These are phyloP conservation scores for Callithrix jacchus DNA, from an alignment of 2,113 vertebrate species.

Conservation along the genomic window DNA sequence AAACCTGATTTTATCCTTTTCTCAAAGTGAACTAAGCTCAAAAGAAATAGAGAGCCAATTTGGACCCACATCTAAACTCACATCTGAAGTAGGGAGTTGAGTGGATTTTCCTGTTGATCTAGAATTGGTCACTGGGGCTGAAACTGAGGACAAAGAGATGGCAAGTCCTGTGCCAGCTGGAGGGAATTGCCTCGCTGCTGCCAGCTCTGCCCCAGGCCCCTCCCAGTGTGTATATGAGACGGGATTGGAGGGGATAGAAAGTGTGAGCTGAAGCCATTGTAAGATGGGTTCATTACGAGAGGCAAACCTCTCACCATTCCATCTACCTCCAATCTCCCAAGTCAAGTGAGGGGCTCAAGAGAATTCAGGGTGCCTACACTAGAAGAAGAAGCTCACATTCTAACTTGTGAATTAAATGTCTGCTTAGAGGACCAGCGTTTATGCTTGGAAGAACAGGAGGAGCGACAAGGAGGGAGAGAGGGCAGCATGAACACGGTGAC, in stretches of 20 bases:
- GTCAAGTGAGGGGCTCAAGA: not conserved
- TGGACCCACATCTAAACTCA: not conserved
- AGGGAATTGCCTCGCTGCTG: not conserved
- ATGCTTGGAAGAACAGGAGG: not conserved
- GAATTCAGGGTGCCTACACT: not conserved
- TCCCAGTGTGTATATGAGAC: not conserved
- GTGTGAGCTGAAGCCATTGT: too few species aligned
- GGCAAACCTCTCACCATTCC: not conserved
- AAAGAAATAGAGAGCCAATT: not conserved
- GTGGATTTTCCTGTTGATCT: not conserved
- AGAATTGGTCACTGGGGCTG: not conserved
- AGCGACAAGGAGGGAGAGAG: not conserved
- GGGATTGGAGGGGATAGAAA: too few species aligned
- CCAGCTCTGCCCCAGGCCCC: too few species aligned
- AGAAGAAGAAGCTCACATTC: not conserved
- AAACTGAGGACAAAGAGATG: not conserved
- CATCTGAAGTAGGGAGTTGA: not conserved
- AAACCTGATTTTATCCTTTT: not conserved
- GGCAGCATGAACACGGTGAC: not conserved
- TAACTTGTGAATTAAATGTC: not conserved
- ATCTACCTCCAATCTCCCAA: not conserved
- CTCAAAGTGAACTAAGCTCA: not conserved
- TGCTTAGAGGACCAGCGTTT: not conserved
- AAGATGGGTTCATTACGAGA: not conserved
- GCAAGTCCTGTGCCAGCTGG: not conserved